These are phyloP conservation scores for Sinocyclocheilus rhinocerous DNA, from an alignment of 2,113 vertebrate species.

Conservation along the genomic window DNA sequence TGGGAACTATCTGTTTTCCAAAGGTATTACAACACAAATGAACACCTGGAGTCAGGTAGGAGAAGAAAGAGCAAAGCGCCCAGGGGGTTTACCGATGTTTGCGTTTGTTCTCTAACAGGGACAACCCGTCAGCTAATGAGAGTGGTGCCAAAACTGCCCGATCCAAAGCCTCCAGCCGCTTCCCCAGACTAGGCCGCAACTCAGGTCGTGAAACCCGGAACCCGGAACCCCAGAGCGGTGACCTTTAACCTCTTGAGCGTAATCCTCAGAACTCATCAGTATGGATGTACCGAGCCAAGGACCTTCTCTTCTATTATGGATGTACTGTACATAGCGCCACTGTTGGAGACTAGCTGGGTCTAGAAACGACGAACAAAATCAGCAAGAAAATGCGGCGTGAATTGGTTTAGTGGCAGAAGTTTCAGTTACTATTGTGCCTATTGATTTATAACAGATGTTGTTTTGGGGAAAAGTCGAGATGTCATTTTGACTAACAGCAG, in stretches of 20 bases:
- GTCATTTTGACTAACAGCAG: conserved; percentile 28
- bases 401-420: background rate
- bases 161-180: conserved; percentile 81
- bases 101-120: conserved; percentile 73
- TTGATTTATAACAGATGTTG: conserved; percentile 67
- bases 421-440: conserved; percentile 72
- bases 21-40: conserved; percentile 20
- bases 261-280: conserved; percentile 38
- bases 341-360: conserved; percentile 46
- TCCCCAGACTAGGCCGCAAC: conserved; percentile 85
- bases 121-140: conserved; percentile 81
- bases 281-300: background rate
- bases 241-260: conserved; percentile 80
- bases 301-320: conserved; percentile 43
- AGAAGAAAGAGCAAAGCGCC: background rate
- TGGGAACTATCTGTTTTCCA: background rate
- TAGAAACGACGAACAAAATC: conserved; percentile 21
- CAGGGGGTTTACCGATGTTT: conserved; percentile 4
- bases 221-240: conserved; percentile 93
- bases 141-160: conserved; percentile 76
- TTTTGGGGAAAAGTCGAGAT: conserved; percentile 41
- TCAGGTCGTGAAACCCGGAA: conserved; percentile 82
- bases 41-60: conserved; percentile 18
- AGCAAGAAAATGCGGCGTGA: background rate
- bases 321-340: conserved; percentile 49